Base-by-base conservation (phyloP, 1,140 invertebrate species). In the Drosophila micromelanica region DNA sequence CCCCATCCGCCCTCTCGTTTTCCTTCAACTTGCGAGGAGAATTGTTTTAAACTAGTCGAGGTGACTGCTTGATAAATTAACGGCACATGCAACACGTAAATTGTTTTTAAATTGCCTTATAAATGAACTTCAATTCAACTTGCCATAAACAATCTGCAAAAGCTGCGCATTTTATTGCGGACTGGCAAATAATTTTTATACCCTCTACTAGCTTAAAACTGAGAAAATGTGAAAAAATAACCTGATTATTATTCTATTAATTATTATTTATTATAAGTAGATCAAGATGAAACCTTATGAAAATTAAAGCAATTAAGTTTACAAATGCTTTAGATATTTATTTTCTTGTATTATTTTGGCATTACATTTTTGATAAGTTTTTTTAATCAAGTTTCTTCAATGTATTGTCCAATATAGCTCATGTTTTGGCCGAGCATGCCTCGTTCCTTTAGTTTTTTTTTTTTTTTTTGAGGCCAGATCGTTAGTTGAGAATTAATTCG, bases 101-200 rank as follows among this genome's bases (percentile, higher is more conserved):
- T 87, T 87, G 84, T 79, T 87, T 87, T 87, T 87, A 89, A 87
- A 87, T 87, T 87, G 84, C 79, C 76, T 74, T 74, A 87, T 89
- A 87, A 89, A 87, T 89, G 84, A 89, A 86, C 84, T 86, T 72
- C 82, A 86, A 86, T 86, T 86, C 78, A 57, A 60, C 62, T 48
- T 40, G 65, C 63, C 65, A 87, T 78, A 87, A 87, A 82, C 75
- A 78, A 87, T 73, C 60, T 59, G 48, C 6, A 60, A 67, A 67
- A 74, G 43, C 61, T 70, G 48, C 40, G 46, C 63, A 71, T 72
- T 72, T 64, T 64, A 73, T 77, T 76, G 59, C 40, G 56, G 55
- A 61, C 45, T 38, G 62, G 70, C 75, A 69, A 78, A 71, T 70
- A 65, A 17, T 27, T 51, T 27, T 12, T 6, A 27, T 40, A 48